Evolutionary conservation across 2,797 vertebrate genomes (phyloP).

Genomic region (Chloroceryle amazona): DNA sequence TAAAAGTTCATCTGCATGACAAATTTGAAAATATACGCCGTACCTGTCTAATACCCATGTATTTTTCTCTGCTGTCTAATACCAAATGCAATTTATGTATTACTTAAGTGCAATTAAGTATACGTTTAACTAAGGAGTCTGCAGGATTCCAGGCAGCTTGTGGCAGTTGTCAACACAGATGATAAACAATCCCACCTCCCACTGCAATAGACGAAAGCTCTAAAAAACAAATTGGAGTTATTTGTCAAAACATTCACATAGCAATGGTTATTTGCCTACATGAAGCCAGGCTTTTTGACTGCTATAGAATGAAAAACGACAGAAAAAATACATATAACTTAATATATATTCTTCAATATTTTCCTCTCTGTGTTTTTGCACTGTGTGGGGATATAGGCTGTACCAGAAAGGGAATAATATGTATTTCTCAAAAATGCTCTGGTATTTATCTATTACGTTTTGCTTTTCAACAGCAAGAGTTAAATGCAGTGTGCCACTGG

Average conservation of each 20-base stretch:
- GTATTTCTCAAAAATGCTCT: neutral
- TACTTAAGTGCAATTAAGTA: neutral
- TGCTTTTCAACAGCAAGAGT: slow-evolving; percentile 5
- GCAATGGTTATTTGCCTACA: neutral
- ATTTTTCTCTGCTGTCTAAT: neutral
- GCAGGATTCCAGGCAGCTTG: neutral
- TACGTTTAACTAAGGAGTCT: neutral
- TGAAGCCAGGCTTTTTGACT: neutral
- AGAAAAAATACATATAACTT: neutral
- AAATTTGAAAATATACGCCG: neutral
- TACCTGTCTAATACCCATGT: neutral
- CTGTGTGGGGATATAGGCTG: neutral
- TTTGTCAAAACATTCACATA: neutral
- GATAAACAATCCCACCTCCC: neutral
- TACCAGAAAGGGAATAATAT: neutral
- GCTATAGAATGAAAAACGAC: neutral
- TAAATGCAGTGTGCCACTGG: neutral
- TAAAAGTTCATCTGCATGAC: neutral
- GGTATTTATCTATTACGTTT: neutral
- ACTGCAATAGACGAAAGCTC: neutral
- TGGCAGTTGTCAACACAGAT: neutral
- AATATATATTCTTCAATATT: neutral
- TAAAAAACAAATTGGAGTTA: neutral
- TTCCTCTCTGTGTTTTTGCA: neutral
- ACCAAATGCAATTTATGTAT: neutral